Evolutionary conservation across 92 coral and sea anemone genomes (phyloP).

Genomic region (Siderastrea radians): DNA sequence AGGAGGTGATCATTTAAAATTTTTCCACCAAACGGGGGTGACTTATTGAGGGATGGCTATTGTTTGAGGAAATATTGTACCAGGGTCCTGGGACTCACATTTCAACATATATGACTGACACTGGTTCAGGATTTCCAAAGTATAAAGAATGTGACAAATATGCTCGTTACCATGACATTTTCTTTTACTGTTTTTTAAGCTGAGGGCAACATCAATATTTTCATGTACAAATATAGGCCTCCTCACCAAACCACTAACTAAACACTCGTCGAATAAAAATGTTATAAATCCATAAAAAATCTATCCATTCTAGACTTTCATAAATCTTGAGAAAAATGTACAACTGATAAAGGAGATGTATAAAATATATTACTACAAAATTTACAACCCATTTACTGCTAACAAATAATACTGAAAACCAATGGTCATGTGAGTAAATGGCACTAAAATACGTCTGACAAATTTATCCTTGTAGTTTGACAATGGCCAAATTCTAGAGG

Average conservation of each 20-base stretch:
- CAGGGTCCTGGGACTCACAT: too few species aligned
- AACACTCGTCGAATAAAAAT: background rate
- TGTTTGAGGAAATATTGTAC: too few species aligned
- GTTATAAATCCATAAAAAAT: background rate
- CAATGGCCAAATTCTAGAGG: too few species aligned
- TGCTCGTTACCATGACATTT: background rate
- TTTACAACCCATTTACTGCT: background rate
- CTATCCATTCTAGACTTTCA: background rate
- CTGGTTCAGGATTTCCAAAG: too few species aligned
- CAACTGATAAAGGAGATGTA: constrained; percentile 5
- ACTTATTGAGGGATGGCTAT: too few species aligned
- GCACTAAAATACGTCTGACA: too few species aligned
- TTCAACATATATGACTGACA: too few species aligned
- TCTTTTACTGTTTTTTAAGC: background rate
- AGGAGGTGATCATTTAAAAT: too few species aligned
- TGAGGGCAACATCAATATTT: background rate
- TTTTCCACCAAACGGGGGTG: too few species aligned
- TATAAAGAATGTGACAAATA: background rate
- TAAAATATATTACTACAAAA: constrained; percentile 12
- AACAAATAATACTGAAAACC: background rate
- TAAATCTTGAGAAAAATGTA: constrained; percentile 4
- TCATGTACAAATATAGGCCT: background rate
- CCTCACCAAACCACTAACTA: background rate
- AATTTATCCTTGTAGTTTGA: too few species aligned
- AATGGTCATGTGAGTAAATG: too few species aligned